Conservation (phyloP, 2,888 invertebrate species). For the Ichneumon xanthorius region DNA sequence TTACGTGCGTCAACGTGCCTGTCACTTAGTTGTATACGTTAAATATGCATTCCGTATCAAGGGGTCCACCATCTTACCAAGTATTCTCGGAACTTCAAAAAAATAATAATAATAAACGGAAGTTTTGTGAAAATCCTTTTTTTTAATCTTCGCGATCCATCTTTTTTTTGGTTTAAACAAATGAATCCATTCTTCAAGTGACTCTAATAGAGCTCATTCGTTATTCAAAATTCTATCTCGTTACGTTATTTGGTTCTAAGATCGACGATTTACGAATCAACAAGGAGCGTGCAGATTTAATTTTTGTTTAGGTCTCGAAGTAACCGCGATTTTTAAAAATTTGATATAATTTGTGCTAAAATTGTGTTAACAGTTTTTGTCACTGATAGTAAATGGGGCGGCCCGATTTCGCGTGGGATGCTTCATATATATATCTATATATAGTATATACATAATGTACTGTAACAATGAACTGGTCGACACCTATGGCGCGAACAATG, state of each 20-base stretch:
- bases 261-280: background rate
- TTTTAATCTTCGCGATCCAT: background rate
- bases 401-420: background rate
- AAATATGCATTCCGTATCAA: constrained; percentile 2
- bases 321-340: background rate
- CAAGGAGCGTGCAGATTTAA: background rate
- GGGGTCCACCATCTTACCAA: background rate
- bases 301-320: background rate
- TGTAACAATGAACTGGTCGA: constrained; percentile 27
- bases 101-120: background rate
- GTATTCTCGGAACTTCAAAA: background rate
- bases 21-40: constrained; percentile 9
- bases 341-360: background rate
- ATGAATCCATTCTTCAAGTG: no score
- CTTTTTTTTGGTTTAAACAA: no score
- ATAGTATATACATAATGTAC: background rate
- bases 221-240: no score
- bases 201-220: no score
- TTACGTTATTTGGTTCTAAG: no score
- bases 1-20: constrained; percentile 4
- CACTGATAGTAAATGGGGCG: background rate
- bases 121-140: background rate
- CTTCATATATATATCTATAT: background rate
- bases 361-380: background rate
- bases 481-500: constrained; percentile 55